Evolutionary conservation across 2,113 vertebrate species (phyloP).

Genomic region (Psittacara wagleri): DNA sequence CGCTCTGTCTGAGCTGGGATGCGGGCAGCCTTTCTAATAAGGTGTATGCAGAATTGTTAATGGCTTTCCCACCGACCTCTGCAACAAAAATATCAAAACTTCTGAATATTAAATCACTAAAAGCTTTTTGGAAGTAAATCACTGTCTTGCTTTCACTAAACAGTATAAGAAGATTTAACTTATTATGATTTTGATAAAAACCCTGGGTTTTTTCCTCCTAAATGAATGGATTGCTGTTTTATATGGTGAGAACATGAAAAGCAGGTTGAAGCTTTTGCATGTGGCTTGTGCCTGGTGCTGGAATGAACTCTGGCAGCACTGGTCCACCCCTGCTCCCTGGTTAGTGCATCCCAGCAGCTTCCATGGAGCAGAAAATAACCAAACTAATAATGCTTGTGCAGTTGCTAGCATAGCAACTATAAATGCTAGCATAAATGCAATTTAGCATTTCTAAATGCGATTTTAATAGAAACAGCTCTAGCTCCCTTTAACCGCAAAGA

Average conservation of each 20-base stretch:
- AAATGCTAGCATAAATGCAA: too few relatives aligned
- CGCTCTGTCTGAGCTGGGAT: conserved; percentile 55
- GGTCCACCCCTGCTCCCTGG: neutral
- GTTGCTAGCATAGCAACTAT: neutral
- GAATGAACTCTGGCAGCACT: neutral
- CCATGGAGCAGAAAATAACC: neutral
- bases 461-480: neutral
- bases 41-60: conserved; percentile 10
- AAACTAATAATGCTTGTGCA: neutral
- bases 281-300: neutral
- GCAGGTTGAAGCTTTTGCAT: neutral
- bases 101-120: neutral
- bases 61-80: neutral
- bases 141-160: neutral
- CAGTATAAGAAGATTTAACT: neutral
- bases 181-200: neutral
- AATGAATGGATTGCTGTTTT: neutral
- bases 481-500: neutral
- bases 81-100: neutral
- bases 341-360: neutral
- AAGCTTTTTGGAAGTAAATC: neutral
- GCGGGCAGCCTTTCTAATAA: conserved; percentile 53
- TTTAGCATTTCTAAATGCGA: neutral
- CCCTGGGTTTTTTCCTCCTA: fast-evolving
- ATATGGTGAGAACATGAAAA: neutral